Evolutionary conservation across 1,140 invertebrate species (phyloP).

Genomic region (Drosophila yakuba): DNA sequence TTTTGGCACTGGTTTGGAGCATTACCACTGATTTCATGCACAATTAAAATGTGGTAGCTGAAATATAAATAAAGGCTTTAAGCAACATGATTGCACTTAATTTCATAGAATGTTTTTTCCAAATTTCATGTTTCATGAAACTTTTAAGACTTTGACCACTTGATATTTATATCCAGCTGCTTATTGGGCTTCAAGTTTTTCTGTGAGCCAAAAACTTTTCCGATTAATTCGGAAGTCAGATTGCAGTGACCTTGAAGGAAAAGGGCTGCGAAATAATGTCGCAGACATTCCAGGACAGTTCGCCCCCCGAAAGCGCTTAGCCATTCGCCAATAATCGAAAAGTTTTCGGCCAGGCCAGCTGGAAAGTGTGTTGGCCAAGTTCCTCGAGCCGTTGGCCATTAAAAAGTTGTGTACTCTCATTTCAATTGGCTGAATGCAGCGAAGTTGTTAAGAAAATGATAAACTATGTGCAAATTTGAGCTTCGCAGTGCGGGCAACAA

Average conservation of each 20-base stretch:
- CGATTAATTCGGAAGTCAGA: neutral
- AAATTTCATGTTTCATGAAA: no score
- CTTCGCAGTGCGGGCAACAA: slow-evolving; percentile 36
- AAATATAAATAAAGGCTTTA: no score
- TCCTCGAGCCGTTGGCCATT: slow-evolving; percentile 63
- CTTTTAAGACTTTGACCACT: neutral
- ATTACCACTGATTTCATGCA: neutral
- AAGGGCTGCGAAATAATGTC: slow-evolving; percentile 15
- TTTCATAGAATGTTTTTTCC: no score
- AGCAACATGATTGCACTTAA: no score
- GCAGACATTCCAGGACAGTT: slow-evolving; percentile 29
- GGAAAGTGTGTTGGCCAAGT: slow-evolving; percentile 39
- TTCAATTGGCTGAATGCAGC: slow-evolving; percentile 59
- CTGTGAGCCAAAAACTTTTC: neutral
- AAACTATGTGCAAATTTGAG: slow-evolving; percentile 69
- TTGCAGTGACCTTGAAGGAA: slow-evolving; percentile 18
- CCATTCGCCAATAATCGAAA: slow-evolving; percentile 57
- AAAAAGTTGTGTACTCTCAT: slow-evolving; percentile 76
- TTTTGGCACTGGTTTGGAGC: neutral
- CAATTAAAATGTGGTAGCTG: neutral
- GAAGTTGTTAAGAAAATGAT: slow-evolving; percentile 66
- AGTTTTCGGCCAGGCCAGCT: slow-evolving; percentile 47
- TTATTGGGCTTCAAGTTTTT: neutral
- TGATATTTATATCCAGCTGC: neutral
- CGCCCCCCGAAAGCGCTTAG: slow-evolving; percentile 1